Conservation (phyloP, 1,140 invertebrate species). For the Dendrolimus kikuchii region DNA sequence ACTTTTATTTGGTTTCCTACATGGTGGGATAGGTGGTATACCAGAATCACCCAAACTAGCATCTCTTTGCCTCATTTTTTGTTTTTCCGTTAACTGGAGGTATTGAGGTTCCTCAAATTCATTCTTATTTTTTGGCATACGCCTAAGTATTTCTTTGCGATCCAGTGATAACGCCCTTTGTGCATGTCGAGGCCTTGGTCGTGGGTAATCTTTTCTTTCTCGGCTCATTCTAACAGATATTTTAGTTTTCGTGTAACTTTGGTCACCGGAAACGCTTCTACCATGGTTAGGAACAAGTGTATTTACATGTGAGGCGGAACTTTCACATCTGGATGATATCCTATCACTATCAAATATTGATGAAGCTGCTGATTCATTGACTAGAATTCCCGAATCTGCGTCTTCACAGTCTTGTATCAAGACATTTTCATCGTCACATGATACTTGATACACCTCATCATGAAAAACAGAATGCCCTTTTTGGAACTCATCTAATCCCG, state of each 20-base stretch:
- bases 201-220: conserved; percentile 45
- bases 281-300: conserved; percentile 53
- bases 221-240: conserved; percentile 53
- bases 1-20: conserved; percentile 54
- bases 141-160: conserved; percentile 68
- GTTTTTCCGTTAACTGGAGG: conserved; percentile 61
- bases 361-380: conserved; percentile 80
- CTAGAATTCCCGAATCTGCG: conserved; percentile 83
- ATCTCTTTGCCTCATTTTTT: conserved; percentile 61
- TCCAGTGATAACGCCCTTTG: conserved; percentile 71
- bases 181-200: conserved; percentile 46
- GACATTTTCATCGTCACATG: conserved; percentile 75
- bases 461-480: conserved; percentile 76
- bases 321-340: conserved; percentile 72
- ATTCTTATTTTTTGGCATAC: conserved; percentile 56
- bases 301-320: conserved; percentile 69
- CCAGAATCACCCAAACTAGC: conserved; percentile 52
- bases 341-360: conserved; percentile 78
- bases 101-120: conserved; percentile 57
- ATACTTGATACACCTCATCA: conserved; percentile 66
- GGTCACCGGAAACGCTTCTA: conserved; percentile 65
- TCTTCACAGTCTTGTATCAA: conserved; percentile 76
- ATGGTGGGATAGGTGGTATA: conserved; percentile 65
- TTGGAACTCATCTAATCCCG: conserved; percentile 81
- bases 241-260: conserved; percentile 51